Evolutionary conservation across 2,113 vertebrate species (phyloP), one percentile per base, ranked within the genome.

Genomic region (Aptenodytes patagonicus): DNA sequence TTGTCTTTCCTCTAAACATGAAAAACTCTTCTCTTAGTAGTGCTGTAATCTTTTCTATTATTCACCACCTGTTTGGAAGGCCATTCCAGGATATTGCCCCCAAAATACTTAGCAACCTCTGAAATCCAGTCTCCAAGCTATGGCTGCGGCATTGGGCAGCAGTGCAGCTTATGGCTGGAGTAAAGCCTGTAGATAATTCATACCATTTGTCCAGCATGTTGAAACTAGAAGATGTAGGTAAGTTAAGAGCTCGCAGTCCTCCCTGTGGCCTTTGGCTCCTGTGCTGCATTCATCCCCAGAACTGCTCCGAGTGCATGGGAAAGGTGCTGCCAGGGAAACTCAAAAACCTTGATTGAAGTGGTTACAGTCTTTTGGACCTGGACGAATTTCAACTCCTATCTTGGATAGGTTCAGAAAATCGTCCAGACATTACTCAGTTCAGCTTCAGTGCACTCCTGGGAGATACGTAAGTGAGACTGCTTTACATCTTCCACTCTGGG

Each of bases 331-430:
- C 54, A 78, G 22, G 49, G 29, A 25, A 91, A 25, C 2, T 4
- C 10, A 81, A 60, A 82, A 89, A 21, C 49, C 5, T 47, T 54
- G 40, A 60, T 0, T 91, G 73, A 84, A 94, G 70, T 87, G 77
- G 28, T 40, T 73, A 42, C 0, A 2, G 54, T 26, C 62, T 46
- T 92, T 71, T 36, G 54, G 70, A 88, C 62, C 54, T 69, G 69
- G 83, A 69, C 75, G 40, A 25, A 85, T 95, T 94, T 92, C 86
- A 93, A 62, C 28, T 89, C 38, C 81, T 94, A 34, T 89, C 80
- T 95, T 89, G 51, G 78, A 76, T 4, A 87, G 69, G 32, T 91
- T 95, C 92, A 95, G 83, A 91, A 92, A 95, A 85, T 4, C 89
- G n/a, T 47, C 20, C 13, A 95, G 93, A 78, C 84, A 58, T 85